These are phyloP conservation scores for Pelagia noctiluca DNA, from an alignment of 30 jellyfish, hydroid and myxozoan species.

Conservation along the genomic window DNA sequence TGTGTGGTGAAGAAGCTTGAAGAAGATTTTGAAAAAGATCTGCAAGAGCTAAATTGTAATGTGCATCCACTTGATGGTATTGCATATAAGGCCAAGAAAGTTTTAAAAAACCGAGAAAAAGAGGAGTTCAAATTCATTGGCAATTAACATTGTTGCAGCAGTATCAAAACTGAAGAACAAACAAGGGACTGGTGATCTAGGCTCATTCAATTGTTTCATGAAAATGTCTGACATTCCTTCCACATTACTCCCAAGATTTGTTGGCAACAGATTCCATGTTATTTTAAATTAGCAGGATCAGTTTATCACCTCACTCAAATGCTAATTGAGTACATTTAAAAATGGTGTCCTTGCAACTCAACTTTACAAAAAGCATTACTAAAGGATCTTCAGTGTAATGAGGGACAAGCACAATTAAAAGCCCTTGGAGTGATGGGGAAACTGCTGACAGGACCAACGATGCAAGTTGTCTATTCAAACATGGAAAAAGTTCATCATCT, in stretches of 20 bases:
- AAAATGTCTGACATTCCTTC: background rate
- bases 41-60: constrained; percentile 7
- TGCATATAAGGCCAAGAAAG: constrained; percentile 1
- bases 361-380: no score
- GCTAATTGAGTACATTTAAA: background rate
- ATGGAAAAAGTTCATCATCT: background rate
- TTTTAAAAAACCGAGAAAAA: no score
- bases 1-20: no score
- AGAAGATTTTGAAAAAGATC: no score
- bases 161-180: constrained; percentile 2
- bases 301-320: background rate
- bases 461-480: background rate
- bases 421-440: background rate
- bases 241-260: background rate
- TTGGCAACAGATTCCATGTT: background rate
- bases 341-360: background rate
- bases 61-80: constrained; percentile 18
- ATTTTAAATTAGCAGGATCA: background rate
- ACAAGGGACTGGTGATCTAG: constrained; percentile 1
- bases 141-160: background rate
- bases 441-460: background rate
- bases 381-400: background rate
- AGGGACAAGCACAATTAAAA: background rate
- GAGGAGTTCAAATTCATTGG: background rate
- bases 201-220: background rate